Evolutionary conservation across 2,888 invertebrate species (phyloP).

Genomic region (Acanthosepion lycidas): DNA sequence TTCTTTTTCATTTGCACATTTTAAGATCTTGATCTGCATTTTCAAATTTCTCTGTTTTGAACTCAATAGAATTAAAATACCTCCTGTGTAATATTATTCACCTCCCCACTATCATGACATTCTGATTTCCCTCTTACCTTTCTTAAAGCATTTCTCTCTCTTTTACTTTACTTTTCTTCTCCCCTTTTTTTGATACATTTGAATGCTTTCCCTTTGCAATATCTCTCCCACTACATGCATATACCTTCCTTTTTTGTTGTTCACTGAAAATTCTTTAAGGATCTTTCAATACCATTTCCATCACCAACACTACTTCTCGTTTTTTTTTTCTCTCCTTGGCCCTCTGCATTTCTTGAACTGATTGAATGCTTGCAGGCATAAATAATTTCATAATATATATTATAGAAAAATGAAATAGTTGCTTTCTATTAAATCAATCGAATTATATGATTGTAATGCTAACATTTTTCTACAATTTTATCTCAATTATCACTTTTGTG

Average conservation of each 20-base stretch:
- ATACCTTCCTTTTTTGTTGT: background rate
- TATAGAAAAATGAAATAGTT: background rate
- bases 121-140: background rate
- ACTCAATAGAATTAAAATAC: too few relatives aligned
- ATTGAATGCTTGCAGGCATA: background rate
- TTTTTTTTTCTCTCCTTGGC: background rate
- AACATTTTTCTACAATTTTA: too few relatives aligned
- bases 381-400: background rate
- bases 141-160: background rate
- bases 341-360: background rate
- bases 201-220: background rate
- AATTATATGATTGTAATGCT: too few relatives aligned
- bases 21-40: too few relatives aligned
- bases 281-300: background rate
- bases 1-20: too few relatives aligned
- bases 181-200: background rate
- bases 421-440: background rate
- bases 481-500: too few relatives aligned
- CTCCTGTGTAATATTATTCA: too few relatives aligned
- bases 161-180: background rate
- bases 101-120: background rate
- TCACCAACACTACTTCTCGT: background rate
- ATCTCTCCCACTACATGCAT: background rate
- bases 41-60: too few relatives aligned
- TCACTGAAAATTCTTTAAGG: background rate